Percentiles rank a stretch among this genome's conserved stretches.
phyloP scores from a whole-genome alignment of 2,113 vertebrate genomes.

The Acrocephalus arundinaceus region DNA sequence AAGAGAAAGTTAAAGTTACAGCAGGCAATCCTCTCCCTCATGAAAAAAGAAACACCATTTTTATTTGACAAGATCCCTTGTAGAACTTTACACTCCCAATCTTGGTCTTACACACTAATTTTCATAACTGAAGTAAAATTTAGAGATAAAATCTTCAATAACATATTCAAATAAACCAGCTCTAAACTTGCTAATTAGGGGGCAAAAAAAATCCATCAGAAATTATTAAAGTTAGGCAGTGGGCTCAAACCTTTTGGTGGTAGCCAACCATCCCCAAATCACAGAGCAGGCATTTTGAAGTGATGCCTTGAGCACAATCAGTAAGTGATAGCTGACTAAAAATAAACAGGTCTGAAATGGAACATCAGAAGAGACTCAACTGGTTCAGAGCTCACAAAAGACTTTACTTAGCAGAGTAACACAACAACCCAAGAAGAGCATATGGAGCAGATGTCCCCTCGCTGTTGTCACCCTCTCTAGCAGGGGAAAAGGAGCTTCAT shows the following conservation, averaged over 20 bases:
- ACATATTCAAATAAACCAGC: neutral
- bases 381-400: neutral
- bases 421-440: neutral
- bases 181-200: neutral
- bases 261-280: neutral
- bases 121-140: neutral
- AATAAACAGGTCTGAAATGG: neutral
- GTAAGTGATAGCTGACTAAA: neutral
- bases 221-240: neutral
- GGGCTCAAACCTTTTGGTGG: neutral
- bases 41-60: neutral
- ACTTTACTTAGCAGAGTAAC: neutral
- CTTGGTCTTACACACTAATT: neutral
- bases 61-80: neutral
- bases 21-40: neutral
- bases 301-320: neutral
- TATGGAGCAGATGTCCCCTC: neutral
- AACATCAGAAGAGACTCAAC: neutral
- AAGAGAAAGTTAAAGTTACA: neutral
- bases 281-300: neutral
- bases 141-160: neutral
- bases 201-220: neutral
- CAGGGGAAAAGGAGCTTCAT: neutral
- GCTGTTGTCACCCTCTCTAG: neutral
- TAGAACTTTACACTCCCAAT: neutral